Evolutionary conservation across 1,140 invertebrate species (phyloP).

Genomic region (Condylostylus longicornis): DNA sequence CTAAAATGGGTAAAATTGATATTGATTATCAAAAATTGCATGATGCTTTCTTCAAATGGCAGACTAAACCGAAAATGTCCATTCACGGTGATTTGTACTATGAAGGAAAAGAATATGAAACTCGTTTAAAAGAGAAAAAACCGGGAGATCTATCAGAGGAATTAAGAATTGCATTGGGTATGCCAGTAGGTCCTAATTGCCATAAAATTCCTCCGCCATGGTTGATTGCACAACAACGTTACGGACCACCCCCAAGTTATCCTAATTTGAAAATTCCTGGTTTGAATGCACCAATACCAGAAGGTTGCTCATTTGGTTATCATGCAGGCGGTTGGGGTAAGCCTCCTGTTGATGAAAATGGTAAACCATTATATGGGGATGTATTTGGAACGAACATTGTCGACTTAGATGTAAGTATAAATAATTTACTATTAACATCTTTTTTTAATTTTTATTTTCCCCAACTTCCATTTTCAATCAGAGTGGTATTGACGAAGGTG

Average conservation of each 20-base stretch:
- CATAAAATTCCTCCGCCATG: conserved; percentile 92
- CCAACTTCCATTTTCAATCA: too few relatives aligned
- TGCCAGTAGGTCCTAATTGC: conserved; percentile 89
- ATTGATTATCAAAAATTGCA: conserved; percentile 99
- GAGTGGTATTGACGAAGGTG: conserved; percentile 67
- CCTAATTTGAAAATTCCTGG: conserved; percentile 95
- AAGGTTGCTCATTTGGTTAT: conserved; percentile 95
- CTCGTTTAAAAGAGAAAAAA: conserved; percentile 93
- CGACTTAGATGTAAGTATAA: conserved; percentile 42
- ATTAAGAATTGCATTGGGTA: conserved; percentile 87
- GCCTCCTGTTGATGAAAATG: conserved; percentile 97
- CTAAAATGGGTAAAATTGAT: conserved; percentile 98
- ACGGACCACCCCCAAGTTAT: conserved; percentile 97
- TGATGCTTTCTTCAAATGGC: conserved; percentile 99
- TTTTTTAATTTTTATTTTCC: conserved; percentile 11
- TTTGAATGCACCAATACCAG: conserved; percentile 86
- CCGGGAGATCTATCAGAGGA: conserved; percentile 95
- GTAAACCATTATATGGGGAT: conserved; percentile 95
- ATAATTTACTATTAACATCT: not conserved
- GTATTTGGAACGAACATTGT: conserved; percentile 73
- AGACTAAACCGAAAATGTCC: conserved; percentile 97
- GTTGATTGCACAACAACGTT: conserved; percentile 99
- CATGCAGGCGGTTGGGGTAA: conserved; percentile 99
- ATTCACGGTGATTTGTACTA: conserved; percentile 99
- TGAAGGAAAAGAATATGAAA: conserved; percentile 99